Conservation (phyloP, 2,113 vertebrate genomes). For the Dissostichus mawsoni region DNA sequence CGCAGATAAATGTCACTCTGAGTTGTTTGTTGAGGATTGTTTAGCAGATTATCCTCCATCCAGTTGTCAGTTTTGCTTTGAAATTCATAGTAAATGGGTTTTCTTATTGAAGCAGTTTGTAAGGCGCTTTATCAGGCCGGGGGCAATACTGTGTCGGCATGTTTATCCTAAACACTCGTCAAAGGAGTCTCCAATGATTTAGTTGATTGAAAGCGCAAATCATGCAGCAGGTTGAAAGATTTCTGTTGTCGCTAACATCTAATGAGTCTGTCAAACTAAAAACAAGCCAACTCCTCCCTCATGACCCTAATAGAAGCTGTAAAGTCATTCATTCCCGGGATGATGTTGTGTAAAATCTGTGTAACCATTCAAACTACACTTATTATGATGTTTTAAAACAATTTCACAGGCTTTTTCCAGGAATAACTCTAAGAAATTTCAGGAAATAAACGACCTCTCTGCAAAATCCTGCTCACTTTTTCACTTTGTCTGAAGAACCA, state of each 20-base stretch:
- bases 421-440: too few relatives aligned
- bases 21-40: neutral
- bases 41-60: neutral
- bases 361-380: too few relatives aligned
- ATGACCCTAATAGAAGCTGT: neutral
- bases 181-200: neutral
- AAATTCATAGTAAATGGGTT: neutral
- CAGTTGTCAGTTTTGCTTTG: neutral
- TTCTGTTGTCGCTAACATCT: neutral
- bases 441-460: neutral
- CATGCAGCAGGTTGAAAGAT: constrained; percentile 22
- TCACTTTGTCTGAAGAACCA: neutral
- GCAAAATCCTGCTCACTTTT: neutral
- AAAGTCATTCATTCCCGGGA: neutral
- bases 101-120: constrained; percentile 33
- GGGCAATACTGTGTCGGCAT: neutral
- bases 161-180: constrained; percentile 13
- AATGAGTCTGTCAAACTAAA: neutral
- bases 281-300: neutral
- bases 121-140: constrained; percentile 13
- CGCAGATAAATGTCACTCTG: neutral
- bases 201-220: constrained; percentile 61
- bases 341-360: neutral
- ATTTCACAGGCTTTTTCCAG: too few relatives aligned
- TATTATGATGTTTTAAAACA: too few relatives aligned